phyloP scores from a whole-genome alignment of 2,888 invertebrate species.

The Pantelozetes paolii region DNA sequence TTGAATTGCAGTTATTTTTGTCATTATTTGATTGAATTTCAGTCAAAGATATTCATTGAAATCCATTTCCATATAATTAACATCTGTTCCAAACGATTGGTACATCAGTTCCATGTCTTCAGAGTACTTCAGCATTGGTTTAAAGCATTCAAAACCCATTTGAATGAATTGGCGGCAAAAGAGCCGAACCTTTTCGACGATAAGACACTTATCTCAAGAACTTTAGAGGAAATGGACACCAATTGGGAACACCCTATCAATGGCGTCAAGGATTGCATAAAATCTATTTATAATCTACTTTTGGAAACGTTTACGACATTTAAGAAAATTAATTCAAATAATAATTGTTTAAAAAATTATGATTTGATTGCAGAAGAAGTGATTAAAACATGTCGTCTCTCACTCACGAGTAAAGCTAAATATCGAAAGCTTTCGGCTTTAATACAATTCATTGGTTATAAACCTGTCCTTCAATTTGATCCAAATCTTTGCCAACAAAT shows the following conservation, averaged over 20 bases:
- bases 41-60: slow-evolving; percentile 18
- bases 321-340: background rate
- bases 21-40: slow-evolving; percentile 1
- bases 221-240: slow-evolving; percentile 29
- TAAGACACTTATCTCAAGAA: slow-evolving; percentile 1
- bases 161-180: slow-evolving; percentile 1
- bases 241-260: slow-evolving; percentile 39
- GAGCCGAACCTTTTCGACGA: slow-evolving; percentile 5
- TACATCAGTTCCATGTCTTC: slow-evolving; percentile 36
- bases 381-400: background rate
- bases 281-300: slow-evolving; percentile 19
- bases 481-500: background rate
- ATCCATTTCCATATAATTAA: slow-evolving; percentile 15
- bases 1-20: slow-evolving; percentile 33
- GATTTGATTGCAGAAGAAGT: slow-evolving; percentile 32
- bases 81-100: slow-evolving; percentile 1
- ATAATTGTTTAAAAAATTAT: background rate
- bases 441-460: background rate
- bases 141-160: background rate
- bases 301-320: background rate
- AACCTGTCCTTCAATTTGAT: slow-evolving; percentile 1
- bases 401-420: slow-evolving; percentile 38
- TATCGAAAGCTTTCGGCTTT: slow-evolving; percentile 35
- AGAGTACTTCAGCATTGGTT: slow-evolving; percentile 31
- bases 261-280: slow-evolving; percentile 30